These are phyloP conservation scores for Zeuzera pyrina DNA, from an alignment of 2,888 invertebrate genomes.

Conservation along the genomic window DNA sequence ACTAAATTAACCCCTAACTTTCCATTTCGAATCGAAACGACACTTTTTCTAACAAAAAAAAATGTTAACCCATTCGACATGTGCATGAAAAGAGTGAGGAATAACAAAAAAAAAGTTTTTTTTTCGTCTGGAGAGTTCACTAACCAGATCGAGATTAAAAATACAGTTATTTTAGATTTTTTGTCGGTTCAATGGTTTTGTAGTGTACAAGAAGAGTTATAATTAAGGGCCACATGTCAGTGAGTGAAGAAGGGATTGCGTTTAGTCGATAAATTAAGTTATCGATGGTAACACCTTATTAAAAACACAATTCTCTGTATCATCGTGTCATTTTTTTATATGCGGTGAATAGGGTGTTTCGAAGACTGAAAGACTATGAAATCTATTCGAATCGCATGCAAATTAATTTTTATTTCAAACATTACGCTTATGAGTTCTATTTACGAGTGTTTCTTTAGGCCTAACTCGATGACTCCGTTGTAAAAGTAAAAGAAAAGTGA, in stretches of 20 bases:
- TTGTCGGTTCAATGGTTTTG: constrained; percentile 58
- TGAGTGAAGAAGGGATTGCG: constrained; percentile 24
- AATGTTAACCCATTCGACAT: constrained; percentile 62
- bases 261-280: no score
- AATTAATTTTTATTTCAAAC: no score
- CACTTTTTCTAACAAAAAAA: constrained; percentile 40
- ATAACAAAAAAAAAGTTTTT: constrained; percentile 27
- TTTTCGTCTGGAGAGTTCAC: constrained; percentile 47
- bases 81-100: constrained; percentile 25
- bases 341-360: no score
- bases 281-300: no score
- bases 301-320: no score
- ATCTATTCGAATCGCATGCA: no score
- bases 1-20: constrained; percentile 63
- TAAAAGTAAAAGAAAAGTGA: no score
- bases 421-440: no score
- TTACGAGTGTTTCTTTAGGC: no score
- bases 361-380: no score
- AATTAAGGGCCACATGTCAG: constrained; percentile 66
- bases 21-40: constrained; percentile 65
- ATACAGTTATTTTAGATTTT: constrained; percentile 60
- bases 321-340: no score
- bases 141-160: constrained; percentile 65
- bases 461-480: no score
- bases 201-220: constrained; percentile 55